These are phyloP conservation scores for Xenopus borealis DNA, from an alignment of 2,113 vertebrate species.

Conservation along the genomic window DNA sequence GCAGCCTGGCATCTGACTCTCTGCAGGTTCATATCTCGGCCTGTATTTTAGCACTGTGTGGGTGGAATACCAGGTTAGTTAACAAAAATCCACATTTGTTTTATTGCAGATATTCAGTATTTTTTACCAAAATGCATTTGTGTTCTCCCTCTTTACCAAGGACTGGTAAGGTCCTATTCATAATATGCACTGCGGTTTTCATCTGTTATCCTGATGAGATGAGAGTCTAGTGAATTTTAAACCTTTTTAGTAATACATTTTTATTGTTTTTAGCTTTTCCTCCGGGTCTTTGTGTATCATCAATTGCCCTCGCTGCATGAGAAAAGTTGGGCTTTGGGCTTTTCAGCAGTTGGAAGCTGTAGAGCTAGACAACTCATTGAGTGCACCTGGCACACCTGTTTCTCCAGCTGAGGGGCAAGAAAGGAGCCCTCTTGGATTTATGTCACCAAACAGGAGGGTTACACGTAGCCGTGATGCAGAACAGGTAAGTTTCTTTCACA, in stretches of 20 bases:
- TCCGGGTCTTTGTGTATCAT: slow-evolving; percentile 75
- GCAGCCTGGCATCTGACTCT: slow-evolving; percentile 60
- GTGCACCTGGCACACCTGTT: slow-evolving; percentile 23
- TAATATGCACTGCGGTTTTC: too few species aligned
- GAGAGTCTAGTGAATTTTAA: too few species aligned
- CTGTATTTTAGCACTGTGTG: slow-evolving; percentile 83
- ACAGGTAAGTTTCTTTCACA: slow-evolving; percentile 64
- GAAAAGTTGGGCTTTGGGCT: slow-evolving; percentile 88
- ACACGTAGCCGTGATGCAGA: slow-evolving; percentile 86
- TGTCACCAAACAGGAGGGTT: slow-evolving; percentile 80
- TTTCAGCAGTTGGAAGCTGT: slow-evolving; percentile 85
- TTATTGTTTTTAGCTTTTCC: slow-evolving; percentile 40
- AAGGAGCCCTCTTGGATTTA: slow-evolving; percentile 52
- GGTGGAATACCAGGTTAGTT: slow-evolving; percentile 84
- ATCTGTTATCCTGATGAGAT: too few species aligned
- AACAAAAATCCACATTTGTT: neutral
- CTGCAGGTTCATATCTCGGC: slow-evolving; percentile 81
- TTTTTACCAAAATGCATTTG: too few species aligned
- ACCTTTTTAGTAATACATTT: too few species aligned
- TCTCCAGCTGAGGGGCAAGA: slow-evolving; percentile 60
- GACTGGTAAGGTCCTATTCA: too few species aligned
- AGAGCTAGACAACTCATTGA: slow-evolving; percentile 60
- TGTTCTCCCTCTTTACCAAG: too few species aligned
- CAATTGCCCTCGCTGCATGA: slow-evolving; percentile 83
- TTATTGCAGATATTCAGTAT: too few species aligned